Evolutionary conservation across 2,888 invertebrate genomes (phyloP), one percentile per base, ranked within the genome.

Genomic region (Drosophila ochracea): DNA sequence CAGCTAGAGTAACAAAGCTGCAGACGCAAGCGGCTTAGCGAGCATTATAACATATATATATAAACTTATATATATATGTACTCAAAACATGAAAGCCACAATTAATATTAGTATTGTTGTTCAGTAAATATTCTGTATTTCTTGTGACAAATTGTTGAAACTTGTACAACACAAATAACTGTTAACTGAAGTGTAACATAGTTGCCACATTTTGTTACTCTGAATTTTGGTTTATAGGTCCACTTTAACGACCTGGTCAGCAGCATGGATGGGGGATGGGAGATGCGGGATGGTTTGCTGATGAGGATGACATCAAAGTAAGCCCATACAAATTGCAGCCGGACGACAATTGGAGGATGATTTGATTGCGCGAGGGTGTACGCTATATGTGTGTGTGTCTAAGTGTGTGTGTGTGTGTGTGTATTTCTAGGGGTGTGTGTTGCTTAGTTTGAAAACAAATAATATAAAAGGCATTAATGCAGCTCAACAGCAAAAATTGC

Each of bases 311-410:
- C 81, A 81, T 87, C 72, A 89, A 78, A 62, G 57, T 83, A 90
- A 89, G 97, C 97, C 62, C 97, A 97, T 94, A 98, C 98, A 98
- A 99, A 99, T 87, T 99, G 99, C 73, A 98, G 99, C 91, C 98
- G 95, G 95, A 7, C 9, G 90, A 99, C 99, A 83, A 98, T 98
- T 68, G 99, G 98, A 68, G 98, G 98, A 94, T 98, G 96, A 94
- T 98, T 96, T 95, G 85, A 72, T 89, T 75, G 72, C 57, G 13
- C n/a, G 19, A 41, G 28, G 49, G 63, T 35, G 21, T 7, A 10
- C 13, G 2, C 21, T 47, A 9, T 9, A 4, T 47, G n/a, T 25
- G 7, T 0, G 19, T n/a, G n/a, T 3, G 19, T 10, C 50, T 9
- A 6, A 0, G 41, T 47, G 30, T 11, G 31, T 28, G 16, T 25